Conservation (phyloP, 2,797 vertebrate genomes). For the Sternarchorhynchus goeldii region DNA sequence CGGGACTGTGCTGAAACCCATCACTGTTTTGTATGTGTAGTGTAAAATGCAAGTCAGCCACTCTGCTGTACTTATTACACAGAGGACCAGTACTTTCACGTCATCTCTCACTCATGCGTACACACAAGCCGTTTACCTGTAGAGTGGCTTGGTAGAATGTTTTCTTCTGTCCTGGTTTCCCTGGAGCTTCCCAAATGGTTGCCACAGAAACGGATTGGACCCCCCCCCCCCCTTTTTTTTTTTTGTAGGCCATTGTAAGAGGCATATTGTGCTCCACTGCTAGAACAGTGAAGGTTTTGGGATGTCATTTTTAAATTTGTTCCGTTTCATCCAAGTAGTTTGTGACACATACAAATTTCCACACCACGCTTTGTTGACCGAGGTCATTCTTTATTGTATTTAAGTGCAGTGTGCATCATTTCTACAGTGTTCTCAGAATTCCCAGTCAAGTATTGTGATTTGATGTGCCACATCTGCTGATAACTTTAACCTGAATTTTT, state of each 20-base stretch:
- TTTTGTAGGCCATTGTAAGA: slow-evolving; percentile 49
- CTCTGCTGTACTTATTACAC: background rate
- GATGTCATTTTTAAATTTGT: background rate
- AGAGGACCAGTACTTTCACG: slow-evolving; percentile 26
- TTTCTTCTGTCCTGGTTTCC: slow-evolving; percentile 61
- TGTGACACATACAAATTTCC: too few species aligned
- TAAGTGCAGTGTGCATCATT: too few species aligned
- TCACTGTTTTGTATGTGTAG: background rate
- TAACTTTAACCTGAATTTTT: too few species aligned
- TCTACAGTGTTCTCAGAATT: too few species aligned
- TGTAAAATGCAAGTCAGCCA: background rate
- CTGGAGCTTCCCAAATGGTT: slow-evolving; percentile 62
- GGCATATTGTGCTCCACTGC: slow-evolving; percentile 45
- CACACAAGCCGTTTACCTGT: slow-evolving; percentile 56
- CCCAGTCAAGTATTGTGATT: too few species aligned
- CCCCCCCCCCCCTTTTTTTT: slow-evolving; percentile 26
- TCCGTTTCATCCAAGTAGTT: background rate
- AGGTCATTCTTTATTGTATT: too few species aligned
- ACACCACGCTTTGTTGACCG: too few species aligned
- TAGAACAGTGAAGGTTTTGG: slow-evolving; percentile 1
- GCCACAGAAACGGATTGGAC: slow-evolving; percentile 61
- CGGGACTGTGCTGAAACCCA: background rate
- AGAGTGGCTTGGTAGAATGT: slow-evolving; percentile 47
- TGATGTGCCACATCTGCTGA: too few species aligned
- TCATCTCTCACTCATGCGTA: slow-evolving; percentile 19